These are phyloP conservation scores for Pristis pectinata DNA, from an alignment of 2,797 vertebrate species.

Conservation along the genomic window DNA sequence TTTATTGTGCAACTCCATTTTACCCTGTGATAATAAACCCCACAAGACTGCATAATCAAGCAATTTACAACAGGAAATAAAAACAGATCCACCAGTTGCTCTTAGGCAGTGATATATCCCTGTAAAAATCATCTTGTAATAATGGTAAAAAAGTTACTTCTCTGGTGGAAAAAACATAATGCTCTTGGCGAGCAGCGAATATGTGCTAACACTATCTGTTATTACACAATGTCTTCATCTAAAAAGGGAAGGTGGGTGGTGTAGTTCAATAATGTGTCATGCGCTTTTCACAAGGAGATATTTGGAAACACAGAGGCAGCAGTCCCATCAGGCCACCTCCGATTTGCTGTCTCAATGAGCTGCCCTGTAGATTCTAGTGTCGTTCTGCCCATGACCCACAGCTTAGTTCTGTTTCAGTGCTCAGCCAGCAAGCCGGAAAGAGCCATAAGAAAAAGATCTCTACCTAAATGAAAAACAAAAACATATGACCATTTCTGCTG, in stretches of 20 bases:
- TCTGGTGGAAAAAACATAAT: conserved; percentile 75
- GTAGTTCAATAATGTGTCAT: conserved; percentile 73
- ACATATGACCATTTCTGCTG: conserved; percentile 17
- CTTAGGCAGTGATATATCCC: conserved; percentile 64
- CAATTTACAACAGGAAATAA: neutral
- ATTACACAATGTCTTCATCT: conserved; percentile 75
- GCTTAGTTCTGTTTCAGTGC: conserved; percentile 70
- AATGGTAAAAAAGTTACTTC: conserved; percentile 87
- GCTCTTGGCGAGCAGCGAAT: conserved; percentile 83
- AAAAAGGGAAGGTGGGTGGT: conserved; percentile 75
- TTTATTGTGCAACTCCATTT: neutral
- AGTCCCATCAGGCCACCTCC: conserved; percentile 70
- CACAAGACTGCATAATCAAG: neutral
- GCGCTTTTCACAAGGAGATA: conserved; percentile 71
- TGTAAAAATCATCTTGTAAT: conserved; percentile 95
- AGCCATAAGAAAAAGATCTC: conserved; percentile 62
- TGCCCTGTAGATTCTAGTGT: conserved; percentile 53
- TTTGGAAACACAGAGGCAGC: conserved; percentile 76
- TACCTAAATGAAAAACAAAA: conserved; percentile 49
- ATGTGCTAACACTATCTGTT: conserved; percentile 87
- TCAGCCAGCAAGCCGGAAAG: conserved; percentile 67
- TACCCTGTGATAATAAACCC: neutral
- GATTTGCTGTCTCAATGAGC: conserved; percentile 80
- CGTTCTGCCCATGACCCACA: conserved; percentile 64
- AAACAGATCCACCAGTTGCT: neutral